Percentiles rank a stretch among this genome's conserved stretches.
Evolutionary conservation across 2,888 invertebrate genomes (phyloP).

Genomic region (Microdon myrmicae): DNA sequence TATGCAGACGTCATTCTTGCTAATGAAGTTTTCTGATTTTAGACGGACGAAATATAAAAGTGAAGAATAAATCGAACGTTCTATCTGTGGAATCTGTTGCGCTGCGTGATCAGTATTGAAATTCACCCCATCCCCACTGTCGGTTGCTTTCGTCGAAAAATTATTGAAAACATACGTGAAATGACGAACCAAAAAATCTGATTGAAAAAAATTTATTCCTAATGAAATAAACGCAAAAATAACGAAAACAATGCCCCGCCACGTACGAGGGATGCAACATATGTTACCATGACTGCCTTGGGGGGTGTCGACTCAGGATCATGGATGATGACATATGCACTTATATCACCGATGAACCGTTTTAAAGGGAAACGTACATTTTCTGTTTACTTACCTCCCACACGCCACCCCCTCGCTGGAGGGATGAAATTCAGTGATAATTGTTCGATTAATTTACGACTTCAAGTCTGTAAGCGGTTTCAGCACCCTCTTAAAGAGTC

Average conservation of each 20-base stretch:
- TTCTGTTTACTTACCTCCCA: constrained; percentile 1
- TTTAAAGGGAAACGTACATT: constrained; percentile 6
- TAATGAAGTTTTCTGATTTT: too few species aligned
- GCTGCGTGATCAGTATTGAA: constrained; percentile 25
- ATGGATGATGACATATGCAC: constrained; percentile 6
- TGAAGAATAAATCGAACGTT: too few species aligned
- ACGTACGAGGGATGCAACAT: constrained; percentile 27
- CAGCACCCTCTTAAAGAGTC: constrained; percentile 33
- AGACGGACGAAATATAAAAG: too few species aligned
- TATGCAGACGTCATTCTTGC: too few species aligned
- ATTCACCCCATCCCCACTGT: constrained; percentile 17
- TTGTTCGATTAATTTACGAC: constrained; percentile 48
- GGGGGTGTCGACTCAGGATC: constrained; percentile 24
- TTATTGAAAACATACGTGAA: constrained; percentile 50
- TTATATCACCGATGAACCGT: constrained; percentile 9
- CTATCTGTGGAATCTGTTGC: too few species aligned
- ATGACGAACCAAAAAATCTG: constrained; percentile 47
- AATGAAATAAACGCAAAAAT: constrained; percentile 7
- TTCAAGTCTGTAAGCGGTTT: constrained; percentile 12
- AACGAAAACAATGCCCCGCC: constrained; percentile 1
- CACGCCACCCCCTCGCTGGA: neutral
- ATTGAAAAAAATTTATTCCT: constrained; percentile 39
- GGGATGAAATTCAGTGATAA: constrained; percentile 30
- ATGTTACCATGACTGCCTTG: constrained; percentile 11
- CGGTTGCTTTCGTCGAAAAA: constrained; percentile 16